These are phyloP conservation scores for Phthorimaea operculella DNA, from an alignment of 1,140 invertebrate species.

Conservation along the genomic window DNA sequence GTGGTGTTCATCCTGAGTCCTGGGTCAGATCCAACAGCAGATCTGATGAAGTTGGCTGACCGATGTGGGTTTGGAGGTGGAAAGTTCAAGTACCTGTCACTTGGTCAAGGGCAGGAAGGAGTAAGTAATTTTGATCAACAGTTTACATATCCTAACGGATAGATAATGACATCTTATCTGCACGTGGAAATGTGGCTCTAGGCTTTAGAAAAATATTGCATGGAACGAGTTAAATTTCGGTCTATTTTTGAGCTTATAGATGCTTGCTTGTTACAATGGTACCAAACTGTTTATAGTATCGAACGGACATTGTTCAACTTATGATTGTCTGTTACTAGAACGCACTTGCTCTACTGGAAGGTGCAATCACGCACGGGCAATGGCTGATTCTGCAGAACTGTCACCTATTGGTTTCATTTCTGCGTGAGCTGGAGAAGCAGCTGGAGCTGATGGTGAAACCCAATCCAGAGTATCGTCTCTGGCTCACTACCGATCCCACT, in stretches of 20 bases:
- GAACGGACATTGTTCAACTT: too few relatives aligned
- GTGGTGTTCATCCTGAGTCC: constrained; percentile 90
- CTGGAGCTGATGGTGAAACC: constrained; percentile 81
- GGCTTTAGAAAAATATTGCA: too few relatives aligned
- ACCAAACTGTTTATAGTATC: too few relatives aligned
- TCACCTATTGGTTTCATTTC: constrained; percentile 84
- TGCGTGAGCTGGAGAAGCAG: constrained; percentile 82
- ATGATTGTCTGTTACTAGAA: constrained; percentile 53
- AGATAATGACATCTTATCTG: too few relatives aligned
- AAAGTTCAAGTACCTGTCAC: constrained; percentile 84
- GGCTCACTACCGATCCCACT: constrained; percentile 90
- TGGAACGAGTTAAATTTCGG: too few relatives aligned
- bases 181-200: too few relatives aligned
- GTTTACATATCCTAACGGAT: too few relatives aligned
- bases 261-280: too few relatives aligned
- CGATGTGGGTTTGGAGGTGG: constrained; percentile 74
- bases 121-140: constrained; percentile 31
- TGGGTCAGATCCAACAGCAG: constrained; percentile 87
- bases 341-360: constrained; percentile 78
- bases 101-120: constrained; percentile 90
- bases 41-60: constrained; percentile 89
- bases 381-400: constrained; percentile 95
- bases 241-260: too few relatives aligned
- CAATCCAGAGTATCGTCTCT: constrained; percentile 91
- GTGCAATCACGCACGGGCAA: constrained; percentile 79